Base-by-base conservation (phyloP, 2,113 vertebrate genomes). In the Hypomesus transpacificus region DNA sequence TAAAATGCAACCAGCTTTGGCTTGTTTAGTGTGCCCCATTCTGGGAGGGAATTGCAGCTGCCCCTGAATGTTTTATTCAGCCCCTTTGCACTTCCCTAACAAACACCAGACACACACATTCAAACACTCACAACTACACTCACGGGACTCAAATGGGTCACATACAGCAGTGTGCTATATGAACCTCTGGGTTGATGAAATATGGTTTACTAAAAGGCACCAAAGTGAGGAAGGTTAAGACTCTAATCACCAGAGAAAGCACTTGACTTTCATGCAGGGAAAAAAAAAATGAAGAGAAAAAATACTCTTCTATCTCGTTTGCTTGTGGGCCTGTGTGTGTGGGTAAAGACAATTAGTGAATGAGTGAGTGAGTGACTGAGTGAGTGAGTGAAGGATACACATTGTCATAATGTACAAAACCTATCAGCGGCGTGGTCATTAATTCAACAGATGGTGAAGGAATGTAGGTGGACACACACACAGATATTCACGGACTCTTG, bases 51-150 rank as follows among this genome's bases (percentile, higher is more conserved):
- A 53, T 56, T 14, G 14, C 28, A 18, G 18, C 68, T 69, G 46
- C 72, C 66, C 65, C 72, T 53, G 39, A 39, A 66, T 76, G 46
- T 61, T 66, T 59, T 71, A 70, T 76, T 57, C 67, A 71, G 22
- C 13, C 46, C 26, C 21, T 24, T 9, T 14, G 26, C 22, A 24
- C 13, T 26, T 14, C 20, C 59, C 22, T 16, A 61, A 61, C 59
- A 61, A 24, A 61, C 59, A 26, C 59, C 57, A 59, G 14, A 22
- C 57, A 11, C 4, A 59, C 57, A 21, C 53, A n/a, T 59, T 21
- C 9, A 59, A 13, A 22, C 18, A 59, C 57, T 13, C 57, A 20
- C 18, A 59, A 13, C 9, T 21, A 59, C 57, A 22, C 22, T 14
- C 22, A 14, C 3, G 26, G 26, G 22, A 21, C 21, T 24, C 9